These are phyloP conservation scores for Hyposoter dolosus DNA, from an alignment of 2,888 invertebrate genomes.

Conservation along the genomic window DNA sequence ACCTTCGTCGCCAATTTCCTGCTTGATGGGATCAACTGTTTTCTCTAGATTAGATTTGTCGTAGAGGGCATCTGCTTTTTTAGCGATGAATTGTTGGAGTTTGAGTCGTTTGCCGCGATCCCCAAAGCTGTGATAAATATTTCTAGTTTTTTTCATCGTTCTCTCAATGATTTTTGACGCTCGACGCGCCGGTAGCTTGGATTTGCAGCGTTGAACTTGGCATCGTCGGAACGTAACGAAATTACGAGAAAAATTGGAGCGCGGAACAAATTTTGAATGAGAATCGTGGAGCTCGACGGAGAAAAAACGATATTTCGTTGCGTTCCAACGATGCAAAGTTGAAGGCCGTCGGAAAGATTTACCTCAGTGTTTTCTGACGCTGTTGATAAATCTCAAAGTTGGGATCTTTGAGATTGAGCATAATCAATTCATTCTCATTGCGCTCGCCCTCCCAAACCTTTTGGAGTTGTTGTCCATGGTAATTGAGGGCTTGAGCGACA, in stretches of 20 bases:
- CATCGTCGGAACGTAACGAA: no score
- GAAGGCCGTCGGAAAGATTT: slow-evolving; percentile 34
- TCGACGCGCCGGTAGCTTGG: slow-evolving; percentile 74
- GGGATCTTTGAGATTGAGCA: slow-evolving; percentile 87
- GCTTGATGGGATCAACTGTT: slow-evolving; percentile 77
- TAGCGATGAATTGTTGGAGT: slow-evolving; percentile 94
- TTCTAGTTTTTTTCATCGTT: not conserved
- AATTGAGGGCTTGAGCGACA: slow-evolving; percentile 91
- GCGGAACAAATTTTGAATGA: no score
- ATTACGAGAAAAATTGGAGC: no score
- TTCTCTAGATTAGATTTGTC: slow-evolving; percentile 84
- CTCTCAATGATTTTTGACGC: slow-evolving; percentile 86
- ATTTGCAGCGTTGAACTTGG: no score
- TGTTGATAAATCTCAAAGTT: slow-evolving; percentile 92
- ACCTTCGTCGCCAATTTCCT: slow-evolving; percentile 87
- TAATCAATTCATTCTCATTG: slow-evolving; percentile 90
- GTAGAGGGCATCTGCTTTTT: slow-evolving; percentile 93
- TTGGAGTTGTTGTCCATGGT: slow-evolving; percentile 94
- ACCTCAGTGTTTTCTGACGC: slow-evolving; percentile 92
- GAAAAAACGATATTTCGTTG: no score
- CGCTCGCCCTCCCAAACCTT: slow-evolving; percentile 95
- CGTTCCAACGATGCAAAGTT: no score
- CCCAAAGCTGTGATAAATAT: slow-evolving; percentile 87
- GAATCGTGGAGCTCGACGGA: no score
- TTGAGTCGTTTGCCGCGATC: slow-evolving; percentile 93